Evolutionary conservation across 64 coral and sea anemone genomes (phyloP).

Genomic region (Montipora capricornis): DNA sequence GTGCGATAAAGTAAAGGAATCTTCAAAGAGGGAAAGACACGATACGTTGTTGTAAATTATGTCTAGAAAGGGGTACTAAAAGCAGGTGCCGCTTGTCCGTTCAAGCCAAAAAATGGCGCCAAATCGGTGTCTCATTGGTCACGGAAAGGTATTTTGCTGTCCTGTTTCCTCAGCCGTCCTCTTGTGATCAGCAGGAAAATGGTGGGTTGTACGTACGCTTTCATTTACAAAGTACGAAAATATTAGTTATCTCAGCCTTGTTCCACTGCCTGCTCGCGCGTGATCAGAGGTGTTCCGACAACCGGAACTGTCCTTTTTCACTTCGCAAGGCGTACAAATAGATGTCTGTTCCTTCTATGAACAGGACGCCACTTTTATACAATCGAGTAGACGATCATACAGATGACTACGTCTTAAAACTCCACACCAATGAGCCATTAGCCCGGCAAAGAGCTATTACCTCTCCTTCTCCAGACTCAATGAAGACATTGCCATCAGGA

Average conservation of each 20-base stretch:
- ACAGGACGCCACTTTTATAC: constrained; percentile 43
- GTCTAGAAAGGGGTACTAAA: no score
- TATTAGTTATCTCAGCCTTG: neutral
- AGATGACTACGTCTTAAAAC: constrained; percentile 71
- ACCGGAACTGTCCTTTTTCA: constrained; percentile 78
- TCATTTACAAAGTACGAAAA: no score
- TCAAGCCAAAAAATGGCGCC: no score
- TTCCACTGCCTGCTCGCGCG: constrained; percentile 53
- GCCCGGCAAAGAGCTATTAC: constrained; percentile 78
- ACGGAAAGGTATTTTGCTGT: no score
- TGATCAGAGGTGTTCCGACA: constrained; percentile 84
- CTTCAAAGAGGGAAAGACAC: no score
- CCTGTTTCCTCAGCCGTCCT: no score
- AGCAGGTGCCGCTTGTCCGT: no score
- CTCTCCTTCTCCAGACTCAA: constrained; percentile 86
- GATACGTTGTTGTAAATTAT: no score
- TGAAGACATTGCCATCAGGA: constrained; percentile 72
- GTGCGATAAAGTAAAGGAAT: no score
- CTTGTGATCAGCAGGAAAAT: no score
- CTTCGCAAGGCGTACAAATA: constrained; percentile 82
- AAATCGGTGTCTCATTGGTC: no score
- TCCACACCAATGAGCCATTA: constrained; percentile 80
- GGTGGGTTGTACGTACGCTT: no score
- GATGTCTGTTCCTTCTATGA: constrained; percentile 77
- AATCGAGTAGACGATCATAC: constrained; percentile 65